phyloP scores from a whole-genome alignment of 1,140 invertebrate genomes.

The Ridgeia piscesae region DNA sequence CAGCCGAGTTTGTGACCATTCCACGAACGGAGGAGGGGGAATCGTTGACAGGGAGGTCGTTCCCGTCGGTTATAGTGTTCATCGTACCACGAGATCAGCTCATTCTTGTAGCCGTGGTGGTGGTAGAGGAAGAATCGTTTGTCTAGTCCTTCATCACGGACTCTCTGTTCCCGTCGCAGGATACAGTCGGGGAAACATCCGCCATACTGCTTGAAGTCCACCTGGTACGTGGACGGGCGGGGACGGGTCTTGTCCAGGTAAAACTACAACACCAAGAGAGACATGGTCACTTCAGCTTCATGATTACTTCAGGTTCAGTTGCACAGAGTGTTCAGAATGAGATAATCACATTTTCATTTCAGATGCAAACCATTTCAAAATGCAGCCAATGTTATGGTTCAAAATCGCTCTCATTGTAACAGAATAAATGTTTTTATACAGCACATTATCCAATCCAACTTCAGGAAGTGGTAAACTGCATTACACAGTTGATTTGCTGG shows the following conservation, averaged over 20 bases:
- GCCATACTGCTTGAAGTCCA: conserved; percentile 43
- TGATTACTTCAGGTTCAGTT: too few species aligned
- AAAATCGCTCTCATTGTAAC: background rate
- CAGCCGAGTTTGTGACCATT: conserved; percentile 44
- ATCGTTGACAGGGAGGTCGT: conserved; percentile 41
- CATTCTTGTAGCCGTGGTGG: conserved; percentile 47
- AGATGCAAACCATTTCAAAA: background rate
- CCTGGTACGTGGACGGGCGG: conserved; percentile 41
- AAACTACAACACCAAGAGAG: conserved; percentile 38
- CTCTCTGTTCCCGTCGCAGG: conserved; percentile 39
- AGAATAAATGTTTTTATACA: background rate
- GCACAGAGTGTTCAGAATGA: too few species aligned
- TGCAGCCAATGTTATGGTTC: background rate
- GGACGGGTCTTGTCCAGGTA: conserved; percentile 40
- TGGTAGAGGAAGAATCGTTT: conserved; percentile 45
- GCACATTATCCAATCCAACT: too few species aligned
- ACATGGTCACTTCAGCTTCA: background rate
- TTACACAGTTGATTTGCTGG: too few species aligned
- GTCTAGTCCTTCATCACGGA: conserved; percentile 44
- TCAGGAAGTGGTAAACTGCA: too few species aligned
- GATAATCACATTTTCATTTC: background rate
- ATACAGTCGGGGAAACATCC: conserved; percentile 42
- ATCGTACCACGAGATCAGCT: conserved; percentile 53
- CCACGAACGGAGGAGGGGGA: conserved; percentile 44
- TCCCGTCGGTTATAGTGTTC: conserved; percentile 48